Percentiles rank a stretch among this genome's conserved stretches.
phyloP scores from a whole-genome alignment of 2,113 vertebrate species.

The Phylloscopus trochiloides region DNA sequence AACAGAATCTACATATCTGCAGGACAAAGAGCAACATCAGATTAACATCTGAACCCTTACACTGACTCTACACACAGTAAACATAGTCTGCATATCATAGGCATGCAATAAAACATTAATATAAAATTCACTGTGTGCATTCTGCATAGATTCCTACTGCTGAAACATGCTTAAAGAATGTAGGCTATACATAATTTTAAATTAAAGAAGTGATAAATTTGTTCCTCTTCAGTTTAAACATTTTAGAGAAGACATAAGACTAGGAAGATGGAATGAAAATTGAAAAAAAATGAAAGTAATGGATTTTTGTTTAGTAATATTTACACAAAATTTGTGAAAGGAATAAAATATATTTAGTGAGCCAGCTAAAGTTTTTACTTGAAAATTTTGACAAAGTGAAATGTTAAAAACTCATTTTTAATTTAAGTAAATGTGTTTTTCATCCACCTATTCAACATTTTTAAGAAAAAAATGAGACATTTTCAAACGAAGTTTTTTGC shows the following conservation, averaged over 20 bases:
- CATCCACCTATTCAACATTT: too few species aligned
- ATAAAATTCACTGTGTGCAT: rapidly evolving
- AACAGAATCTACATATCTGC: background rate
- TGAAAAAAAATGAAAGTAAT: background rate
- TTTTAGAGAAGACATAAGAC: background rate
- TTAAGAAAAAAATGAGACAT: too few species aligned
- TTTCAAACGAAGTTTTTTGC: too few species aligned
- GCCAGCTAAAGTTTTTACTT: rapidly evolving
- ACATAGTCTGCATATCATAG: background rate
- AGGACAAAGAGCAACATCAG: background rate
- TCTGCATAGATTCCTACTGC: background rate
- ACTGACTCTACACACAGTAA: rapidly evolving
- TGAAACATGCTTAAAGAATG: rapidly evolving
- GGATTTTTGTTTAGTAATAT: background rate
- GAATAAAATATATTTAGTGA: background rate
- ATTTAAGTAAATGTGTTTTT: background rate
- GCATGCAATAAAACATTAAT: background rate
- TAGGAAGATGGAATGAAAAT: background rate
- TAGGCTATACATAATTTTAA: rapidly evolving
- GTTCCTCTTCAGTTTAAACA: background rate
- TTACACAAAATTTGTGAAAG: background rate
- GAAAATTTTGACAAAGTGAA: background rate
- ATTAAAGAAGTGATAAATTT: background rate
- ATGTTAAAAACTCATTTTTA: background rate
- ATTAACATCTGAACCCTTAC: background rate